Conservation (phyloP, 1,140 invertebrate species). For the Anthonomus grandis region DNA sequence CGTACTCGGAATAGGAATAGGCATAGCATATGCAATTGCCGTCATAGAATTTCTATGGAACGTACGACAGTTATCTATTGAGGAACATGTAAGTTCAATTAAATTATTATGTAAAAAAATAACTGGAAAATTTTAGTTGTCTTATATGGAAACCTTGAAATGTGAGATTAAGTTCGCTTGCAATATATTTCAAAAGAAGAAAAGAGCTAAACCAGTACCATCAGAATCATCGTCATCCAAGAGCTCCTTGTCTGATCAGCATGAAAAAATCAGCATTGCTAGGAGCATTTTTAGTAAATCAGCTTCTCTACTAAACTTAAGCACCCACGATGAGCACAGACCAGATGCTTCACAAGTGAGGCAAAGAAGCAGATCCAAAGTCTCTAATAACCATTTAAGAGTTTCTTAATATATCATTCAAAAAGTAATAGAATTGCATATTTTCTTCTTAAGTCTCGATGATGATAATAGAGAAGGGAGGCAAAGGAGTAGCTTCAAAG, state of each 20-base stretch:
- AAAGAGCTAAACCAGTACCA: conserved; percentile 53
- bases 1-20: conserved; percentile 70
- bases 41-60: conserved; percentile 81
- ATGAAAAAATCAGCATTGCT: conserved; percentile 9
- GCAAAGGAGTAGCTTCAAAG: no score
- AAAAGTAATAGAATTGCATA: no score
- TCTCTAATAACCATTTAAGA: conserved; percentile 4
- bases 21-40: conserved; percentile 62
- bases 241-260: not conserved
- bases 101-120: not conserved
- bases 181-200: conserved; percentile 61
- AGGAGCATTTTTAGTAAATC: conserved; percentile 16
- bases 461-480: no score
- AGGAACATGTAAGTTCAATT: conserved; percentile 62
- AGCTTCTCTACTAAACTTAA: conserved; percentile 5
- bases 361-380: not conserved
- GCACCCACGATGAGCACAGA: not conserved
- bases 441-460: no score
- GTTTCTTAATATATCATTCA: not conserved
- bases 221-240: conserved; percentile 26
- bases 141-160: conserved; percentile 59
- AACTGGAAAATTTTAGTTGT: conserved; percentile 51
- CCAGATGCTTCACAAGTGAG: not conserved
- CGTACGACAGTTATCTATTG: conserved; percentile 69
- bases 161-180: conserved; percentile 62